Percentiles rank a stretch among this genome's conserved stretches.
phyloP scores from a whole-genome alignment of 2,113 vertebrate species.

The Mungos mungo region DNA sequence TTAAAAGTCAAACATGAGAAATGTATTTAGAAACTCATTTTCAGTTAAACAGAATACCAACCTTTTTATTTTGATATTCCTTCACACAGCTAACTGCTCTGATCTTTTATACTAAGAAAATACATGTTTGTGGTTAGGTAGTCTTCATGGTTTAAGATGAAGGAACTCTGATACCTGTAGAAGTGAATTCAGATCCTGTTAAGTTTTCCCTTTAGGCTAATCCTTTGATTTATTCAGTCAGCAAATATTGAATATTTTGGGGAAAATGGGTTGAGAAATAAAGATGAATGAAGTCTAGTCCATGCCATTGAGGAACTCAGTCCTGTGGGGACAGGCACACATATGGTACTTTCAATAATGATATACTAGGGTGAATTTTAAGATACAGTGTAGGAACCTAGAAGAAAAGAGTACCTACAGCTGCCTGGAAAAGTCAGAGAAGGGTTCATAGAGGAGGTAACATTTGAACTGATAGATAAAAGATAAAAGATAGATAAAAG shows the following conservation, averaged over 20 bases:
- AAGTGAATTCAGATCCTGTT: neutral
- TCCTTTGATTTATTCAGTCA: neutral
- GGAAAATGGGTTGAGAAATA: neutral
- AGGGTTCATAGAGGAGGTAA: neutral
- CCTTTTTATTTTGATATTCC: neutral
- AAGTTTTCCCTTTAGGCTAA: neutral
- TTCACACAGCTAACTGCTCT: neutral
- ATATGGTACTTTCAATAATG: neutral
- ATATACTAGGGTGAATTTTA: neutral
- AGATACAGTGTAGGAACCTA: neutral
- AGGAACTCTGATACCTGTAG: neutral
- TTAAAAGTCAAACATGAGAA: neutral
- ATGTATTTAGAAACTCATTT: constrained; percentile 6
- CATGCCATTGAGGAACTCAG: neutral
- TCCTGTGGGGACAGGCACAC: neutral
- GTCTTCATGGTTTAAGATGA: neutral
- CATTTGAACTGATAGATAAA: constrained; percentile 85
- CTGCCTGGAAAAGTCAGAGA: neutral
- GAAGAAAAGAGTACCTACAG: neutral
- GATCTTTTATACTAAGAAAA: neutral
- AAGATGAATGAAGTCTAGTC: neutral
- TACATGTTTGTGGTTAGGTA: neutral
- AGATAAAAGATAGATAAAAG: neutral
- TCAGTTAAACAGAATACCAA: neutral
- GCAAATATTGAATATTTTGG: neutral